phyloP scores from a whole-genome alignment of 2,113 vertebrate species.

The Leuciscus idus region DNA sequence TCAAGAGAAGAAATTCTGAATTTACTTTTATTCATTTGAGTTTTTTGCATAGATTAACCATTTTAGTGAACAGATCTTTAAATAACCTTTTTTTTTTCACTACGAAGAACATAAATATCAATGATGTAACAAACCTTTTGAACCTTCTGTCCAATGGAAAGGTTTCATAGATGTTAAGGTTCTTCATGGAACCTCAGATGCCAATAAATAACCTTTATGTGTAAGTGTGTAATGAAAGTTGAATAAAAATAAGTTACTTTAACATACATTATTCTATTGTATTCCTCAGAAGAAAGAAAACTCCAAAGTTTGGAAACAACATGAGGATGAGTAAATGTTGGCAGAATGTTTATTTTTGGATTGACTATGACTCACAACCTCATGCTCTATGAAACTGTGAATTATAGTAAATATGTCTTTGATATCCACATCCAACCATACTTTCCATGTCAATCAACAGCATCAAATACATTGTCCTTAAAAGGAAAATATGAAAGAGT shows the following conservation, averaged over 20 bases:
- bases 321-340: neutral
- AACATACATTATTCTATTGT: neutral
- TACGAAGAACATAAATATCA: neutral
- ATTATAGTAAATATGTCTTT: neutral
- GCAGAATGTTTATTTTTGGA: neutral
- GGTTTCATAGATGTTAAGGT: neutral
- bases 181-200: neutral
- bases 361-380: neutral
- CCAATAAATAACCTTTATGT: neutral
- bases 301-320: neutral
- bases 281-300: neutral
- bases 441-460: neutral
- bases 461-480: neutral
- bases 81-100: neutral
- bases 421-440: neutral
- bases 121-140: neutral
- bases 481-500: neutral
- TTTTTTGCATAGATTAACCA: too few species aligned
- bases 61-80: neutral
- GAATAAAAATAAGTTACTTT: neutral
- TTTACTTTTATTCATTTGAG: too few species aligned
- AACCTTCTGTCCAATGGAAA: neutral
- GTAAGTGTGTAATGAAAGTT: neutral
- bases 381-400: neutral
- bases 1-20: neutral